Conservation (phyloP, 1,140 invertebrate genomes). For the Latrodectus geometricus region DNA sequence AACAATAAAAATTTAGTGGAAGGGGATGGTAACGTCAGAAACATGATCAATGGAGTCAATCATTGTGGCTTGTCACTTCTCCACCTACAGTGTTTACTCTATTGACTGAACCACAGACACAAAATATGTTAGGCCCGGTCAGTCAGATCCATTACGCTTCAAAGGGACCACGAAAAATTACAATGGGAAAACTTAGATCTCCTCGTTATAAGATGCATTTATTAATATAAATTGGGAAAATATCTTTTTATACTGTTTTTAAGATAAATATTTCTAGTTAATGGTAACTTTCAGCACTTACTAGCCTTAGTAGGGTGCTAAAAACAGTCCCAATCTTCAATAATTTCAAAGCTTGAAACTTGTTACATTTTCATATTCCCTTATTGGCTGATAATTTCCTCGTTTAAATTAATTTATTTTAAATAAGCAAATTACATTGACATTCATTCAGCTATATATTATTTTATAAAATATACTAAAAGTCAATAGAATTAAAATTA, state of each 20-base stretch:
- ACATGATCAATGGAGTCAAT: constrained; percentile 39
- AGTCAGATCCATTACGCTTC: constrained; percentile 10
- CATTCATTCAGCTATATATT: too few species aligned
- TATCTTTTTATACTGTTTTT: not conserved
- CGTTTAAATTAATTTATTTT: too few species aligned
- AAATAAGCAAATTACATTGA: too few species aligned
- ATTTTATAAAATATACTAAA: too few species aligned
- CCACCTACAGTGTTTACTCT: constrained; percentile 41
- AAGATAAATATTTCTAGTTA: not conserved
- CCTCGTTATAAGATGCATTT: too few species aligned
- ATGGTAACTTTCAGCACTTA: too few species aligned
- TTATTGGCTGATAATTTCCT: too few species aligned
- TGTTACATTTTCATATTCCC: too few species aligned
- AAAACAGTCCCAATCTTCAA: too few species aligned
- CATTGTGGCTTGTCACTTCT: constrained; percentile 9
- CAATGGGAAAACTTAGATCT: not conserved
- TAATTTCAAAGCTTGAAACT: too few species aligned
- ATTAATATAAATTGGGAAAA: not conserved
- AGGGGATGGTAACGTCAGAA: constrained; percentile 6
- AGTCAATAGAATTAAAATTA: too few species aligned
- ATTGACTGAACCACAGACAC: constrained; percentile 27
- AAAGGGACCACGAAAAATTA: constrained; percentile 17
- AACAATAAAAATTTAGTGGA: constrained; percentile 9
- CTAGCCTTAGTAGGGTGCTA: too few species aligned
- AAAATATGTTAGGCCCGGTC: constrained; percentile 14